These are phyloP conservation scores for Disparrhopalites patrizii DNA, from an alignment of 2,888 invertebrate species.

Conservation along the genomic window DNA sequence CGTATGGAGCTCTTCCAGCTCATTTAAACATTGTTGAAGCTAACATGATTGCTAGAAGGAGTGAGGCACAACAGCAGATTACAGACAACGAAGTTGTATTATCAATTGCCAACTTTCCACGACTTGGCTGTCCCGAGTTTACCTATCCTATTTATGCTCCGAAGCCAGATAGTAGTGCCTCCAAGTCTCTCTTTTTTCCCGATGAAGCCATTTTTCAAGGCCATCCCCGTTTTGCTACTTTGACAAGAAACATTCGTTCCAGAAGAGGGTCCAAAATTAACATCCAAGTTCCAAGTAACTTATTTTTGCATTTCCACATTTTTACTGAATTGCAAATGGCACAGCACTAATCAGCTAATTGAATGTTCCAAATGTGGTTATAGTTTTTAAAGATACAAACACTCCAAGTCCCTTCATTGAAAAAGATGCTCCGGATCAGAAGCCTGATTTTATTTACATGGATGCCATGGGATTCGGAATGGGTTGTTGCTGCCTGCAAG, in stretches of 20 bases:
- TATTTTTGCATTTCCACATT: background rate
- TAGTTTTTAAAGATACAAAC: constrained; percentile 84
- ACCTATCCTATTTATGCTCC: constrained; percentile 75
- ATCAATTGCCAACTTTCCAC: constrained; percentile 89
- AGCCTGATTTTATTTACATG: constrained; percentile 91
- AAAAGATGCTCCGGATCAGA: constrained; percentile 59
- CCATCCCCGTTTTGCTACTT: constrained; percentile 92
- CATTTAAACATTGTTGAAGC: constrained; percentile 98
- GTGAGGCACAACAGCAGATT: constrained; percentile 65
- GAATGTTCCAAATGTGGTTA: constrained; percentile 35
- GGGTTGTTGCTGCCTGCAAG: constrained; percentile 96
- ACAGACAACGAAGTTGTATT: constrained; percentile 76
- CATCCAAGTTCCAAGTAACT: constrained; percentile 86
- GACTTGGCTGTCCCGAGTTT: constrained; percentile 83
- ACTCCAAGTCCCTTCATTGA: constrained; percentile 76
- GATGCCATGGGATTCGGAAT: constrained; percentile 99
- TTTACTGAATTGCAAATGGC: background rate
- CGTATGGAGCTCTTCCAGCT: constrained; percentile 88
- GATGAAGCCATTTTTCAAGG: constrained; percentile 89
- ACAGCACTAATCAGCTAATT: background rate
- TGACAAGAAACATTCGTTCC: constrained; percentile 87
- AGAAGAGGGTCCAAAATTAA: constrained; percentile 91
- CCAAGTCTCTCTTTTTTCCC: constrained; percentile 85
- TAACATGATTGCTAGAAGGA: constrained; percentile 79
- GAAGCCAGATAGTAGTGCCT: constrained; percentile 67